A percentile compares a stretch with the other conserved stretches of the same genome.
Conservation (phyloP, 2,888 invertebrate species). For the Aphidoletes aphidimyza region DNA sequence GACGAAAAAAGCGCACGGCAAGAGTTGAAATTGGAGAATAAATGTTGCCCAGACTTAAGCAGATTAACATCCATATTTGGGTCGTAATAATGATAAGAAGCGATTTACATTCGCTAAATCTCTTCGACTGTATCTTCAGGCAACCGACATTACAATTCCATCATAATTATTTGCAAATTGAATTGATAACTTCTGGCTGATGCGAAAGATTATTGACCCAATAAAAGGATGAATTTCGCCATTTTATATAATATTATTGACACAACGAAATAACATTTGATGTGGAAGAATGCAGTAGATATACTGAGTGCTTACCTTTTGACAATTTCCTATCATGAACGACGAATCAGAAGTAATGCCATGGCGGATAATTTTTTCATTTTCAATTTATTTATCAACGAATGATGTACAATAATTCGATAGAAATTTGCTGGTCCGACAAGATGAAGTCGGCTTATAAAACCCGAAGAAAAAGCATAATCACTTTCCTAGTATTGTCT, state of each 20-base stretch:
- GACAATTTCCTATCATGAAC: too few relatives aligned
- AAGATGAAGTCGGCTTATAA: not conserved
- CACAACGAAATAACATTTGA: too few relatives aligned
- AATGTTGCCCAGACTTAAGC: too few relatives aligned
- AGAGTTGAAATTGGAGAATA: not conserved
- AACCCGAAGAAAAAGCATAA: not conserved
- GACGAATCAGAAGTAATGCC: not conserved
- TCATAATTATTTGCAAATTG: not conserved
- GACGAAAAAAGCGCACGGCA: too few relatives aligned
- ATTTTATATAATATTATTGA: not conserved
- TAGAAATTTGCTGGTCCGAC: too few relatives aligned
- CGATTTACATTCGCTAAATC: not conserved
- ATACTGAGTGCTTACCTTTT: too few relatives aligned
- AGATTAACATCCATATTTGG: not conserved
- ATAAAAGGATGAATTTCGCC: not conserved
- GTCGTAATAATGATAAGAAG: slow-evolving; percentile 21
- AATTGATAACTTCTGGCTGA: not conserved
- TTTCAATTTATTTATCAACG: slow-evolving; percentile 24
- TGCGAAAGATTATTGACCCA: not conserved
- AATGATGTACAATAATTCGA: not conserved
- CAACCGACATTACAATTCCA: not conserved
- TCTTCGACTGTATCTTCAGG: not conserved
- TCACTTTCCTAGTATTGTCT: slow-evolving; percentile 4
- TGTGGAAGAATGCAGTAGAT: too few relatives aligned
- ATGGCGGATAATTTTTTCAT: not conserved